Evolutionary conservation across 2,797 vertebrate genomes (phyloP), one percentile per base, ranked within the genome.

Genomic region (Smutsia gigantea): DNA sequence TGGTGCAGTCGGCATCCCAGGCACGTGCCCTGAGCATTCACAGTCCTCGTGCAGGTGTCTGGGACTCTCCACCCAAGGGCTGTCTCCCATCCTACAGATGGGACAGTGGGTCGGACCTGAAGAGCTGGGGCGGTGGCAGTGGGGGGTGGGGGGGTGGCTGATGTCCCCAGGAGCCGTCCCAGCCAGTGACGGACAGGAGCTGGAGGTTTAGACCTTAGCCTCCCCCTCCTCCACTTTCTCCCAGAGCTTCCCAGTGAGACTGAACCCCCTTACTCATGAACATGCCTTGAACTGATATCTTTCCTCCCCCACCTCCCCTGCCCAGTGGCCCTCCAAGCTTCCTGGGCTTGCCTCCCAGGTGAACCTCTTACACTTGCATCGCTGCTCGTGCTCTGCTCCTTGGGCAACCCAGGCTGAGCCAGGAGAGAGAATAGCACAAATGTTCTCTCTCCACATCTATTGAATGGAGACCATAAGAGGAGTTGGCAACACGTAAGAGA

Each of bases 1-100:
- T 75, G 18, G 55, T 18, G 53, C 23, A 81, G 12, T 77, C 18
- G 57, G 49, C 8, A 23, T 72, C 23, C 37, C 64, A 81, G 39
- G 2, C 13, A 1, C 12, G 7, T 68, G 37, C 12, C 5, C 31
- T 68, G 46, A 55, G 49, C n/a, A 15, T 19, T 39, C 1, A 0
- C 18, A 15, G 31, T 61, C 61, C 77, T 71, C 37, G 42, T 8
- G 63, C 1, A 7, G 55, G 27, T 27, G 14, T 14, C 29, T n/a
- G 1, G 78, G 71, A 46, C 49, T 10, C 4, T 83, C 59, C 25
- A 64, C 31, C 17, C 37, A 51, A 69, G 15, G 25, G 51, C 21
- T 59, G 51, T 53, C 77, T 66, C 49, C 64, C 53, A 77, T 34
- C 34, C 25, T 78, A 27, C 14, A 25, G 8, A 23, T 64, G 42